Evolutionary conservation across 1,140 invertebrate species (phyloP), one percentile per base, ranked within the genome.

Genomic region (Drosophila lini): DNA sequence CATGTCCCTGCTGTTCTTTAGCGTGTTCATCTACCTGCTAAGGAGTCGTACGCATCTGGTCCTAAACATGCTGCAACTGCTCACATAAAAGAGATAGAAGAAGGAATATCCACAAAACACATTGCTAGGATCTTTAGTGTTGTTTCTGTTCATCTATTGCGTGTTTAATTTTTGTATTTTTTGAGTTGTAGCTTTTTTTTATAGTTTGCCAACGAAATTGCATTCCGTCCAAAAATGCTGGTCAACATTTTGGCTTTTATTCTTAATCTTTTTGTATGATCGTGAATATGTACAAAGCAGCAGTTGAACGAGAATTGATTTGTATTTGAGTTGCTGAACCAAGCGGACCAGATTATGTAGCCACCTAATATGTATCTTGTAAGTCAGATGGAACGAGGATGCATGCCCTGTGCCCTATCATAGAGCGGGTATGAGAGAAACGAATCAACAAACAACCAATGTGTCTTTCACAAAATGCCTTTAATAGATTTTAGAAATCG

Each of bases 401-500:
- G 6, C 58, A 32, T 50, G 25, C 48, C 13, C 3, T 38, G 58
- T 70, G 74, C 81, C 82, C 85, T 86, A 78, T 64, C 71, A 52
- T 75, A 70, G 65, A 68, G 57, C 44, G 80, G 81, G 77, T 60
- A 67, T 45, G 40, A 38, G 50, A 36, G 32, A 63, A 45, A 32
- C 42, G 40, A 76, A 41, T 50, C 47, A 32, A 64, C 34, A 42
- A 75, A 61, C 31, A 75, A 74, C 22, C 48, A 65, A 85, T 74
- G 85, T 89, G 80, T 89, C 80, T 89, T 89, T 84, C 84, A 89
- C 80, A 89, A 89, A 83, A 81, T 89, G 84, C 84, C 84, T 89
- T 86, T 88, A 86, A 60, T 89, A 89, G 84, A 89, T 89, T 89
- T 89, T 89, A 89, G 84, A 89, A 89, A 89, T 89, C 84, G 48